Evolutionary conservation across 2,888 invertebrate species (phyloP), one percentile per base, ranked within the genome.

Genomic region (Colostygia pectinataria): DNA sequence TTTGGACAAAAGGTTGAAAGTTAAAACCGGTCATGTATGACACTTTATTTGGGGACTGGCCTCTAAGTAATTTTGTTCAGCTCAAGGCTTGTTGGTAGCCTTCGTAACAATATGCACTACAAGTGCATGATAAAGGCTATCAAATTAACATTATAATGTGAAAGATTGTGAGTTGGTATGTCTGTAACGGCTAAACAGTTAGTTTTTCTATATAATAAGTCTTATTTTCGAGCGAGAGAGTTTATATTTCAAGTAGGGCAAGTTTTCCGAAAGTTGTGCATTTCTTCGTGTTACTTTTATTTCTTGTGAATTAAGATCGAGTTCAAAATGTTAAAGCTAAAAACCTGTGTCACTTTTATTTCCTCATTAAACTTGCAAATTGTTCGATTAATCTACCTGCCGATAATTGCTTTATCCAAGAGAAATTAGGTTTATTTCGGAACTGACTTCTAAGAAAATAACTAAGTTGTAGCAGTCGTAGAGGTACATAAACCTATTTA

Each of bases 1-100:
- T 68, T 67, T 54, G 55, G 61, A 52, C 60, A 55, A 75, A 79
- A 80, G 77, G 77, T 70, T 71, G 66, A 59, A 67, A 66, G 68
- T 61, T 71, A 73, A 74, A 71, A 63, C 68, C 65, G 63, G 66
- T 67, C 68, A 66, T 66, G 64, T 67, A 60, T 63, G 61, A 58
- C 49, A 61, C 55, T 69, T 68, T 65, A 65, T 53, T 36, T 42
- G 42, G 15, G 49, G 41, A 53, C 39, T 34, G 46, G 45, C 34
- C 40, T n/a, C n/a, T n/a, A n/a, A n/a, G n/a, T n/a, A n/a, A n/a
- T n/a, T n/a, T n/a, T n/a, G n/a, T n/a, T n/a, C n/a, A 28, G 12
- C 4, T 18, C 18, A 3, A 3, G 18, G 18, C 18, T 2, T 48
- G 28, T 12, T 32, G 15, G 40, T 41, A 40, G 23, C 54, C 20